These are phyloP conservation scores for Cantharis rustica DNA, from an alignment of 2,888 invertebrate genomes.

Conservation along the genomic window DNA sequence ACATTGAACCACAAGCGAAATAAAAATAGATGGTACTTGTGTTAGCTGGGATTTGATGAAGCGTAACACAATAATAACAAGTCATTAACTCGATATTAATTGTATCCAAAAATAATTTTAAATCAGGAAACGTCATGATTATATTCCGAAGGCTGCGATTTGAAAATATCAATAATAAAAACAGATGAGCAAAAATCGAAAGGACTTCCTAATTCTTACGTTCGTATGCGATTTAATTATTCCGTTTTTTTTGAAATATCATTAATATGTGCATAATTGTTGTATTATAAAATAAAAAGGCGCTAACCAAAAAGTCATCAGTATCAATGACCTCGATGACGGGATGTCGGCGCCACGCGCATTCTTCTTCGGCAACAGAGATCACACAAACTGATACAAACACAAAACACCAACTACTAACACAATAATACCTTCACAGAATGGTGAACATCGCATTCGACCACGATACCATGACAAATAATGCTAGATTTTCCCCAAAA, in stretches of 20 bases:
- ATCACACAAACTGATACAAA: neutral
- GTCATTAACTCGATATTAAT: neutral
- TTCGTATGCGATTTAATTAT: neutral
- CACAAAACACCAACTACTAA: neutral
- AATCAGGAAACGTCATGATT: neutral
- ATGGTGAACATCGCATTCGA: neutral
- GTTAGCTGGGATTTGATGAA: slow-evolving; percentile 5
- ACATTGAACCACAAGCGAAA: slow-evolving; percentile 13
- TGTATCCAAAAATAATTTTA: neutral
- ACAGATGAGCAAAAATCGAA: neutral
- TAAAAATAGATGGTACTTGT: slow-evolving; percentile 8
- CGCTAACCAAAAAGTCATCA: slow-evolving; percentile 1
- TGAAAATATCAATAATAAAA: neutral
- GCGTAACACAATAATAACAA: neutral
- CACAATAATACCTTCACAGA: neutral
- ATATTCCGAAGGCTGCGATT: neutral
- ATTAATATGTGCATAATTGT: neutral
- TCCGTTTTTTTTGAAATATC: neutral
- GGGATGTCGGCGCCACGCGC: slow-evolving; percentile 24
- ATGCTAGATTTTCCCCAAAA: neutral
- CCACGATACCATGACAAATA: neutral
- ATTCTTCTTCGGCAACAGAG: slow-evolving; percentile 20
- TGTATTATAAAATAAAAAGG: neutral
- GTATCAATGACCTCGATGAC: slow-evolving; percentile 24
- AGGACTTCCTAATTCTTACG: neutral